Conservation (phyloP, 2,797 vertebrate species). For the Bothrops alternatus region DNA sequence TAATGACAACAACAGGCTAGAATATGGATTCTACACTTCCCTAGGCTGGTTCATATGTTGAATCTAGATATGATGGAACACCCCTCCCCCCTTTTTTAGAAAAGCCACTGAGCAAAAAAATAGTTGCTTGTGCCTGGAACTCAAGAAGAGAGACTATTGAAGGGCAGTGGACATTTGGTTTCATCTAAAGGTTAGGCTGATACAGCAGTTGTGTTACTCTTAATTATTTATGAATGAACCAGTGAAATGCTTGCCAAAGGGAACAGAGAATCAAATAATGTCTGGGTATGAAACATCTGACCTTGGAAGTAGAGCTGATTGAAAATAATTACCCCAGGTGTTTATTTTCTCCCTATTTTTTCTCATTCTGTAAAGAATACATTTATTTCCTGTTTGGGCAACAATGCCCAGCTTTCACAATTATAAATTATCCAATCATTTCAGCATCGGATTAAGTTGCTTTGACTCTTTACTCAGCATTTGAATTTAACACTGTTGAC, state of each 20-base stretch:
- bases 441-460: slow-evolving; percentile 66
- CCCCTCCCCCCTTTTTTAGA: background rate
- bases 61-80: background rate
- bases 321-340: slow-evolving; percentile 72
- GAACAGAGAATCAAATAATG: slow-evolving; percentile 72
- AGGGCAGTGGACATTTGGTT: slow-evolving; percentile 49
- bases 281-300: slow-evolving; percentile 68
- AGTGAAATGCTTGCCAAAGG: slow-evolving; percentile 68
- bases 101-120: background rate
- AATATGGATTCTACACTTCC: background rate
- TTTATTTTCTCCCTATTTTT: slow-evolving; percentile 1
- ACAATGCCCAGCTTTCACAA: slow-evolving; percentile 59
- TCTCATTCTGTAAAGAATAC: background rate
- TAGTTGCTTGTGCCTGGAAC: background rate
- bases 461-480: slow-evolving; percentile 68
- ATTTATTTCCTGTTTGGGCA: slow-evolving; percentile 63
- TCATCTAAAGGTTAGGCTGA: slow-evolving; percentile 65
- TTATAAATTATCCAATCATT: slow-evolving; percentile 68
- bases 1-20: background rate
- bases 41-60: background rate
- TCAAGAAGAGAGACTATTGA: slow-evolving; percentile 38
- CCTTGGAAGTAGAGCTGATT: slow-evolving; percentile 73
- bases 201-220: slow-evolving; percentile 60
- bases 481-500: slow-evolving; percentile 58
- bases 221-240: slow-evolving; percentile 73